Base-by-base conservation (phyloP, 2,113 vertebrate species). In the Uria aalge region DNA sequence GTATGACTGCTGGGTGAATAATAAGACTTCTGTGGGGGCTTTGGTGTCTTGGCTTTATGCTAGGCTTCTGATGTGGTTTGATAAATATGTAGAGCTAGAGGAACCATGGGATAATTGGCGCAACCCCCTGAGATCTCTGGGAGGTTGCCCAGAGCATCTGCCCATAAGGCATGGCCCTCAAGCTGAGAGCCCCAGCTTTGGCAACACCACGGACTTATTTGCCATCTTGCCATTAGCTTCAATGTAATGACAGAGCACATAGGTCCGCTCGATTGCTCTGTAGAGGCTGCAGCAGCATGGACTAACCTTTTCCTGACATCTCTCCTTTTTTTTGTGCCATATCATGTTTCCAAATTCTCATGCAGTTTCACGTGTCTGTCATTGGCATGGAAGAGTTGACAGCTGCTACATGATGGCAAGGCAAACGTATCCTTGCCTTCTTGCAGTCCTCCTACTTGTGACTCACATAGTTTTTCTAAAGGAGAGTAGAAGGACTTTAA, bases 361-460 rank as follows among this genome's bases (percentile, higher is more conserved):
- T 90, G 94, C 89, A 90, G 89, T 85, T 97, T 95, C 84, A 90
- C 17, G 36, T 90, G 95, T 95, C 87, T 96, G 84, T 95, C 93
- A 90, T 88, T 97, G 97, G 96, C 96, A 94, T 96, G 77, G 94
- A 93, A 85, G 81, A 90, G 81, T 73, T 87, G 93, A 96, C 94
- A 96, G 95, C 94, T 96, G 96, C 85, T 85, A 38, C 77, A 79
- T 30, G 77, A 79, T 94, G 89, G 95, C 95, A 96, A 89, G 71
- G 87, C 89, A 77, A 95, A 91, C 74, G 75, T 66, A 71, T 94
- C 91, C 63, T 93, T 94, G 81, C 93, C 81, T 96, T 36, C 92
- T 94, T 94, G 89, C 86, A 90, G 89, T 69, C 86, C 84, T 95
- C 84, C 89, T 74, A 80, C 88, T 96, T 90, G 53, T 95, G 94